Percentiles rank a stretch among this genome's conserved stretches.
Conservation (phyloP, 2,797 vertebrate species). For the Pampus argenteus region DNA sequence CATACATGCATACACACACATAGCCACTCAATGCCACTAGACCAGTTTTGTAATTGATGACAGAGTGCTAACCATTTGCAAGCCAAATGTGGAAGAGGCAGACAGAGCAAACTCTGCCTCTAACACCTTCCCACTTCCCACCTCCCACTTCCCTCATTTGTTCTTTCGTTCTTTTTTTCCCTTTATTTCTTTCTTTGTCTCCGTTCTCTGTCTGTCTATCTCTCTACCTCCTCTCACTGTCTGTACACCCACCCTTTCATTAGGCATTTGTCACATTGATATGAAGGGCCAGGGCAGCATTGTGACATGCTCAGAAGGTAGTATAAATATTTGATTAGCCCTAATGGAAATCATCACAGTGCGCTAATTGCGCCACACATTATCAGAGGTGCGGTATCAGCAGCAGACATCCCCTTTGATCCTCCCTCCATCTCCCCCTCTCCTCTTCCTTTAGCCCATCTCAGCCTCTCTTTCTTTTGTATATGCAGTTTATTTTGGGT, state of each 20-base stretch:
- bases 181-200: background rate
- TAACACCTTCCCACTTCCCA: constrained; percentile 55
- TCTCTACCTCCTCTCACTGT: constrained; percentile 49
- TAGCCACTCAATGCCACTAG: constrained; percentile 63
- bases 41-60: constrained; percentile 91
- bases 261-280: constrained; percentile 96
- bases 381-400: constrained; percentile 91
- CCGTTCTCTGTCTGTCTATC: constrained; percentile 32
- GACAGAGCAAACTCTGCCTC: constrained; percentile 77
- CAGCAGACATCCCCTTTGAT: constrained; percentile 88
- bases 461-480: constrained; percentile 54
- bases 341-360: constrained; percentile 99
- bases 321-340: constrained; percentile 99
- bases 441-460: constrained; percentile 53
- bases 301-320: constrained; percentile 94
- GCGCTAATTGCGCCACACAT: constrained; percentile 97
- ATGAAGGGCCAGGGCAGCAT: constrained; percentile 81
- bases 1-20: constrained; percentile 17
- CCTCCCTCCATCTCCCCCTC: constrained; percentile 55
- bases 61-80: constrained; percentile 90
- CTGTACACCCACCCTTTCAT: constrained; percentile 84
- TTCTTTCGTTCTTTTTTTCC: constrained; percentile 10
- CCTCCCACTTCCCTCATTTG: background rate
- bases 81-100: constrained; percentile 90
- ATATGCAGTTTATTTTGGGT: constrained; percentile 69